phyloP scores from a whole-genome alignment of 2,797 vertebrate species.

The Synanceia verrucosa region DNA sequence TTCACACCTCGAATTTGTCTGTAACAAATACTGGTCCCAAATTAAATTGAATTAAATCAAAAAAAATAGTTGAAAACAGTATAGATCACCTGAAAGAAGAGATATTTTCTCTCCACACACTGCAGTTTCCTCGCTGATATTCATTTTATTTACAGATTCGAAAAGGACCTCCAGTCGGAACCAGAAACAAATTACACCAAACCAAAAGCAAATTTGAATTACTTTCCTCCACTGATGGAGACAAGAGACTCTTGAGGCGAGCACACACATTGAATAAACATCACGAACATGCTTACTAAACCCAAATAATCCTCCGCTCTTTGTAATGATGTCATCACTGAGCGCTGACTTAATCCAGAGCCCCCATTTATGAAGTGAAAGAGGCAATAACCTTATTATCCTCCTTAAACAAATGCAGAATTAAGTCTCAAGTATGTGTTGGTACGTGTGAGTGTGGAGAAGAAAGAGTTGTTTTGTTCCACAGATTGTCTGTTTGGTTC shows the following conservation, averaged over 20 bases:
- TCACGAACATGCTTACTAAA: slow-evolving; percentile 4
- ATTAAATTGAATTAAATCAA: neutral
- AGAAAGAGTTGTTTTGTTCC: neutral
- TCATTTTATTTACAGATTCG: neutral
- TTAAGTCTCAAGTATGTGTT: neutral
- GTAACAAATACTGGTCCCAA: neutral
- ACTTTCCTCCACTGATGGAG: neutral
- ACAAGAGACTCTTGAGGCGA: slow-evolving; percentile 12
- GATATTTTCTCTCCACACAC: neutral
- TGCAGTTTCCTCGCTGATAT: neutral
- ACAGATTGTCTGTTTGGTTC: neutral
- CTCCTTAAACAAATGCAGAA: slow-evolving; percentile 9
- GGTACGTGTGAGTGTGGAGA: neutral
- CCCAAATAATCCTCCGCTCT: slow-evolving; percentile 24
- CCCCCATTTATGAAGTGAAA: slow-evolving; percentile 3
- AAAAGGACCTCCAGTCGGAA: neutral
- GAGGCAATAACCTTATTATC: slow-evolving; percentile 15
- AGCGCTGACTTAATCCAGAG: slow-evolving; percentile 18
- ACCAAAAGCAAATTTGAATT: neutral
- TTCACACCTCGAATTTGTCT: neutral
- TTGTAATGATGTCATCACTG: slow-evolving; percentile 32
- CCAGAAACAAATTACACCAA: neutral
- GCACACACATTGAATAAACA: slow-evolving; percentile 12
- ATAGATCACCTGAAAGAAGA: neutral
- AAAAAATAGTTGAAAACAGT: neutral